Evolutionary conservation across 2,888 invertebrate genomes (phyloP).

Genomic region (Epinotia bilunana): DNA sequence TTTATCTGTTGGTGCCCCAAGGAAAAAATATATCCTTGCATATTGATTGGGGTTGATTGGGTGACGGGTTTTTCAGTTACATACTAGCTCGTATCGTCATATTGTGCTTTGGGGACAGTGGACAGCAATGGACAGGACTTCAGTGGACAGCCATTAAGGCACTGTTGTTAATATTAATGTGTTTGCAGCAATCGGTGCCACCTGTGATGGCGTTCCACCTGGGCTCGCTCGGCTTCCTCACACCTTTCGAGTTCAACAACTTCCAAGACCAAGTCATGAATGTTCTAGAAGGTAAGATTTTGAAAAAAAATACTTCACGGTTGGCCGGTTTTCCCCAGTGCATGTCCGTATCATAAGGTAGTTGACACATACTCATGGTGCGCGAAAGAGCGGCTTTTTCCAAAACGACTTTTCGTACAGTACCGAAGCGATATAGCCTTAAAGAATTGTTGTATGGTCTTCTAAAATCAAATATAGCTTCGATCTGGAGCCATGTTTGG

Average conservation of each 20-base stretch:
- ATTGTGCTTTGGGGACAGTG: too few species aligned
- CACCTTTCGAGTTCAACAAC: constrained; percentile 97
- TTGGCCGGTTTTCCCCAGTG: too few species aligned
- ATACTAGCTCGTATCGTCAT: too few species aligned
- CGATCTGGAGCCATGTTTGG: neutral
- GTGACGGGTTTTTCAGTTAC: too few species aligned
- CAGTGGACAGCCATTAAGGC: too few species aligned
- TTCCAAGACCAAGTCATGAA: constrained; percentile 97
- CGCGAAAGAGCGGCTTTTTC: neutral
- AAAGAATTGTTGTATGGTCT: neutral
- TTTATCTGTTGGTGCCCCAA: too few species aligned
- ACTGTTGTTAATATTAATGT: neutral
- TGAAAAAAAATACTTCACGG: neutral
- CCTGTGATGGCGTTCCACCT: constrained; percentile 99
- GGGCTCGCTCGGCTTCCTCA: constrained; percentile 97
- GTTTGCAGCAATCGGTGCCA: constrained; percentile 94
- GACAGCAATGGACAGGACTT: too few species aligned
- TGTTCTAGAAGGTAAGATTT: constrained; percentile 92
- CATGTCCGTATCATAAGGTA: neutral
- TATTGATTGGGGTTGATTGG: too few species aligned
- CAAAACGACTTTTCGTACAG: too few species aligned
- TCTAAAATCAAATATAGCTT: neutral
- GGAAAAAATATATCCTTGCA: too few species aligned
- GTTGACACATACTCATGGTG: neutral
- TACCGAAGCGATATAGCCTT: too few species aligned